Base-by-base conservation (phyloP, 1,140 invertebrate genomes). In the Maniola jurtina region DNA sequence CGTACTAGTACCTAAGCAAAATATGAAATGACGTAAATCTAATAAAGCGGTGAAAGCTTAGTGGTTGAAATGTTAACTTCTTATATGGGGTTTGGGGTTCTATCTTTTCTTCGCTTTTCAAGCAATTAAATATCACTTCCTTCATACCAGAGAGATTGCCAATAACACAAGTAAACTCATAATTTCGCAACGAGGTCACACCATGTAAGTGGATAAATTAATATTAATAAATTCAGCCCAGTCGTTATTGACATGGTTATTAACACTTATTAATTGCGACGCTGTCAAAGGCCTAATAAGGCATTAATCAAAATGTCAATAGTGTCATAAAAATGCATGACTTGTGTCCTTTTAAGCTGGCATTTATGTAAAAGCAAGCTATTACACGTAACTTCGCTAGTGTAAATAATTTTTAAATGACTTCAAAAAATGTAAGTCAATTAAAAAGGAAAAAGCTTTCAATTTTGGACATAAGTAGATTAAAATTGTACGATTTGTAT, bases 251-350 rank as follows among this genome's bases (percentile, higher is more conserved):
- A 45, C 42, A 45, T 45, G 42, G 42, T 45, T n/a, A 45, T 45
- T 45, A 45, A 45, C 42, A 45, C 42, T 9, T 45, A 45, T 45
- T 45, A 45, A 45, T 45, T 45, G 42, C 42, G 13, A 45, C 42
- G 42, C 42, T 45, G 42, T 45, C 42, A 45, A 45, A 45, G 9
- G 13, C 42, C 42, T 13, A 45, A 45, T 45, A 45, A 45, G 42
- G 42, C 42, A 45, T 45, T 45, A 45, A 45, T 45, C 42, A 45
- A 11, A 45, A 45, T 45, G 42, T 45, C 42, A 45, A 25, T 38
- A 38, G 13, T 45, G 42, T 13, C 42, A 45, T 45, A 45, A 45
- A 45, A 45, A 45, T 45, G 42, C 42, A 45, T 45, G 42, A 45
- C 9, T 45, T 45, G 42, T 45, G 42, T 45, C 42, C 42, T 45